phyloP scores from a whole-genome alignment of 1,140 invertebrate species.

The Nasonia vitripennis region DNA sequence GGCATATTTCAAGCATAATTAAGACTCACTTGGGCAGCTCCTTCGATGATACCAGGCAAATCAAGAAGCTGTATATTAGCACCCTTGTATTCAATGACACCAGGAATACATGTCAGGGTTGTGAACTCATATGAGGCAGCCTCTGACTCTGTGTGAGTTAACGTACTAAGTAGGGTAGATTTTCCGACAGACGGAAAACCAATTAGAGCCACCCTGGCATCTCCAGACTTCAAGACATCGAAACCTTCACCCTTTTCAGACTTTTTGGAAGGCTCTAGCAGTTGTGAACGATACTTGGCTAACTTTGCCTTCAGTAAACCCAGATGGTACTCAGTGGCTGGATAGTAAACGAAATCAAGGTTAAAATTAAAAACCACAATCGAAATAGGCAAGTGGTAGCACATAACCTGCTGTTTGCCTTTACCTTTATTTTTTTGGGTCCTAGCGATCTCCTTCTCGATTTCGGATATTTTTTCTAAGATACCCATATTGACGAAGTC shows the following conservation, averaged over 20 bases:
- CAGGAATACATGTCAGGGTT: slow-evolving; percentile 99
- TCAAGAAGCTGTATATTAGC: slow-evolving; percentile 99
- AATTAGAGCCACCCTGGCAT: slow-evolving; percentile 98
- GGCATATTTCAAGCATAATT: slow-evolving; percentile 8
- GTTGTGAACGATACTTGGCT: slow-evolving; percentile 96
- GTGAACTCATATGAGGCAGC: slow-evolving; percentile 99
- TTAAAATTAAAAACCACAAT: slow-evolving; percentile 15
- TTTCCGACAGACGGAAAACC: slow-evolving; percentile 98
- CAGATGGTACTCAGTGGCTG: slow-evolving; percentile 99
- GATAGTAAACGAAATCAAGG: slow-evolving; percentile 64
- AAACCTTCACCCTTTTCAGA: slow-evolving; percentile 99
- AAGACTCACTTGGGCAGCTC: slow-evolving; percentile 86
- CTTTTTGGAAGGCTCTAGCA: slow-evolving; percentile 96
- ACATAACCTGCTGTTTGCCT: slow-evolving; percentile 47
- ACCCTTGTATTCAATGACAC: slow-evolving; percentile 98
- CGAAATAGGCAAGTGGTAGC: slow-evolving; percentile 23
- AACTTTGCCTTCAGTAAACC: slow-evolving; percentile 98
- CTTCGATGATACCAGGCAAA: slow-evolving; percentile 98
- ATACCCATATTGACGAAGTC: slow-evolving; percentile 87
- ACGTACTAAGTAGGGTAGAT: slow-evolving; percentile 94
- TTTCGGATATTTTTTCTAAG: slow-evolving; percentile 98
- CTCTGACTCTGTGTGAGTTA: slow-evolving; percentile 97
- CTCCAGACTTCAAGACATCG: slow-evolving; percentile 99
- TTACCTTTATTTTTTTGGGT: slow-evolving; percentile 99
- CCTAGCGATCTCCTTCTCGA: slow-evolving; percentile 97